Evolutionary conservation across 2,888 invertebrate genomes (phyloP).

Genomic region (Conchocele bisecta): DNA sequence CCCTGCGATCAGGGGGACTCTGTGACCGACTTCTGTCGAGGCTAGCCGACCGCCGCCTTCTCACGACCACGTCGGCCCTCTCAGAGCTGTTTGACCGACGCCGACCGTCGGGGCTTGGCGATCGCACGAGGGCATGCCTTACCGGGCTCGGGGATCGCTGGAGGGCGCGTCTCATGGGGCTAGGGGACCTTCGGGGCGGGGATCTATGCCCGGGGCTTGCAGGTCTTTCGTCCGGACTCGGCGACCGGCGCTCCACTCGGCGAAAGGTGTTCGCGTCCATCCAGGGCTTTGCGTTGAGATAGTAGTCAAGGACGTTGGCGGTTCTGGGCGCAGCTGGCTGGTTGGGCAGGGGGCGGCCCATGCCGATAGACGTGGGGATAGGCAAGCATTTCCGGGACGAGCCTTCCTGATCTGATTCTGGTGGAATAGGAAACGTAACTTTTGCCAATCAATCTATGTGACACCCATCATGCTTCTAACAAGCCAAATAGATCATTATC

Average conservation of each 20-base stretch:
- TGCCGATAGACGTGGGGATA: too few relatives aligned
- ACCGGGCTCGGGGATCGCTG: slow-evolving; percentile 14
- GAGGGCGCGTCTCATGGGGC: slow-evolving; percentile 6
- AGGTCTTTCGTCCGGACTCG: slow-evolving; percentile 2
- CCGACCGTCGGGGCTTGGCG: slow-evolving; percentile 4
- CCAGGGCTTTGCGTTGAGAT: slow-evolving; percentile 57
- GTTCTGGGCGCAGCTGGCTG: background rate
- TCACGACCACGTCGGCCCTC: slow-evolving; percentile 1
- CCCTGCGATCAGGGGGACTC: too few relatives aligned
- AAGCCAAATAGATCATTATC: too few relatives aligned
- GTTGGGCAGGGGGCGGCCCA: background rate
- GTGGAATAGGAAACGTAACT: too few relatives aligned
- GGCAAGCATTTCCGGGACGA: too few relatives aligned
- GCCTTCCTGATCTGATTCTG: slow-evolving; percentile 3
- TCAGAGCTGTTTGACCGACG: slow-evolving; percentile 41
- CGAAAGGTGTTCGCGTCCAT: slow-evolving; percentile 28
- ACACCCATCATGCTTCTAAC: too few relatives aligned
- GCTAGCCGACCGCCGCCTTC: slow-evolving; percentile 32
- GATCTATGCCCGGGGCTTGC: slow-evolving; percentile 5
- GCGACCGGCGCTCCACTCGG: background rate
- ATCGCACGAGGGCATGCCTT: slow-evolving; percentile 13
- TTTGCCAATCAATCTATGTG: too few relatives aligned
- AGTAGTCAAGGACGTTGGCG: slow-evolving; percentile 52
- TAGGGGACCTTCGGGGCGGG: slow-evolving; percentile 1
- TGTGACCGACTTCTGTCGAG: slow-evolving; percentile 37